These are phyloP conservation scores for Sinocyclocheilus grahami DNA, from an alignment of 2,113 vertebrate genomes.

Conservation along the genomic window DNA sequence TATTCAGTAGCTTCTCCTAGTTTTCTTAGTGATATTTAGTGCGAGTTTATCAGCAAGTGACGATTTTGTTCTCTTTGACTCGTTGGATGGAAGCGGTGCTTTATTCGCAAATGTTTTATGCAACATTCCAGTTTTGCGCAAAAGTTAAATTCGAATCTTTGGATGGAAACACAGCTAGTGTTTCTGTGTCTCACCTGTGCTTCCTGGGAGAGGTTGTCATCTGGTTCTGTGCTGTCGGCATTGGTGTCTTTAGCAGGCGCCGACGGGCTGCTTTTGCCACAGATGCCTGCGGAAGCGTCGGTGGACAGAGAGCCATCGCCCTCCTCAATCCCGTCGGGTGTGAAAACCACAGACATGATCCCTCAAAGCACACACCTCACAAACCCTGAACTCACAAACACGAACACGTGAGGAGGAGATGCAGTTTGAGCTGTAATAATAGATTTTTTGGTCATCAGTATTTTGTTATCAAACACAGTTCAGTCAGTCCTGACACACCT, in stretches of 20 bases:
- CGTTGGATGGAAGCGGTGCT: too few relatives aligned
- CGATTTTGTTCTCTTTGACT: too few relatives aligned
- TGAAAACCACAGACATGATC: constrained; percentile 77
- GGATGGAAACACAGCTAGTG: too few relatives aligned
- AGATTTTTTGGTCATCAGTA: neutral
- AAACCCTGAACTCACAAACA: neutral
- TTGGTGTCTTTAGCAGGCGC: constrained; percentile 68
- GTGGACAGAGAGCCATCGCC: constrained; percentile 70
- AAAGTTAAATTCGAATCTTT: too few relatives aligned
- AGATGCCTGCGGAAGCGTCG: constrained; percentile 65
- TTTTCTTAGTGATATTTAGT: too few relatives aligned
- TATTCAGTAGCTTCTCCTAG: too few relatives aligned
- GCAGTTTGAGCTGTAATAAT: neutral
- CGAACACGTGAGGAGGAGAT: neutral
- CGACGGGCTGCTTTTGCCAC: constrained; percentile 72
- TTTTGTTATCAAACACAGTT: neutral
- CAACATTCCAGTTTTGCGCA: too few relatives aligned
- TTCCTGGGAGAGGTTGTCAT: constrained; percentile 73
- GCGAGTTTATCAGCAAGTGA: too few relatives aligned
- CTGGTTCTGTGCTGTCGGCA: constrained; percentile 67
- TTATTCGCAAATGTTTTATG: too few relatives aligned
- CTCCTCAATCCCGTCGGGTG: constrained; percentile 76
- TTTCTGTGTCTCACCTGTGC: constrained; percentile 65
- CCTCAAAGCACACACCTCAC: constrained; percentile 59
- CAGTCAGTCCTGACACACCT: constrained; percentile 33